These are phyloP conservation scores for Orthonyx spaldingii DNA, from an alignment of 2,113 vertebrate genomes.

Conservation along the genomic window DNA sequence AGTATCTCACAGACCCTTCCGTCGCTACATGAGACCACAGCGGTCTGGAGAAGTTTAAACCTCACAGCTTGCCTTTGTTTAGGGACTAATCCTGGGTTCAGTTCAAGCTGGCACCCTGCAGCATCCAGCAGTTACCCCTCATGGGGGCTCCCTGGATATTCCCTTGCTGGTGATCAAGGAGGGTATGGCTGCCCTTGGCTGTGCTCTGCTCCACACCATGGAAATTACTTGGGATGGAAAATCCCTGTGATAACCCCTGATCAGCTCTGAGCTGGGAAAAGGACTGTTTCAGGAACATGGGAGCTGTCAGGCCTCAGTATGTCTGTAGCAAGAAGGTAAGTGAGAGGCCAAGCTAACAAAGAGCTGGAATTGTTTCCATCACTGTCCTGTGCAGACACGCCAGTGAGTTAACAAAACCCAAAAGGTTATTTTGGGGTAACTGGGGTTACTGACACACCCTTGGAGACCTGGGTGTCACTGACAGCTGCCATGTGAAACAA, in stretches of 20 bases:
- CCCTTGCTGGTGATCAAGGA: not conserved
- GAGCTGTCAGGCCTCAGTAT: not conserved
- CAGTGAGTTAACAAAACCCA: not conserved
- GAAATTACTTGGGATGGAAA: not conserved
- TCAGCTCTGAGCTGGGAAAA: not conserved
- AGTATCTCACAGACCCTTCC: not conserved
- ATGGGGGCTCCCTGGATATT: not conserved
- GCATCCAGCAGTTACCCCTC: not conserved
- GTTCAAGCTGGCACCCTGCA: not conserved
- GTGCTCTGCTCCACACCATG: fast-evolving
- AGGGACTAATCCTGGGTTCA: not conserved
- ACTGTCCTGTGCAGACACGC: not conserved
- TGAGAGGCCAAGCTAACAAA: not conserved
- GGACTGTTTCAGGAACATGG: not conserved
- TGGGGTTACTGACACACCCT: not conserved
- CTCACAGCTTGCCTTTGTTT: not conserved
- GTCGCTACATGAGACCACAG: fast-evolving
- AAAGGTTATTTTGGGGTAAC: not conserved
- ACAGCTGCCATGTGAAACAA: not conserved
- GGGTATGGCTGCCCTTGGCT: not conserved
- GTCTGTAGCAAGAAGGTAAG: not conserved
- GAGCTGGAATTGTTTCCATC: not conserved
- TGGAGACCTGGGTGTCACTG: not conserved
- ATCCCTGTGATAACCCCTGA: not conserved
- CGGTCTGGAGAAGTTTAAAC: not conserved